Evolutionary conservation across 2,113 vertebrate genomes (phyloP).

Genomic region (Spea multiplicata): DNA sequence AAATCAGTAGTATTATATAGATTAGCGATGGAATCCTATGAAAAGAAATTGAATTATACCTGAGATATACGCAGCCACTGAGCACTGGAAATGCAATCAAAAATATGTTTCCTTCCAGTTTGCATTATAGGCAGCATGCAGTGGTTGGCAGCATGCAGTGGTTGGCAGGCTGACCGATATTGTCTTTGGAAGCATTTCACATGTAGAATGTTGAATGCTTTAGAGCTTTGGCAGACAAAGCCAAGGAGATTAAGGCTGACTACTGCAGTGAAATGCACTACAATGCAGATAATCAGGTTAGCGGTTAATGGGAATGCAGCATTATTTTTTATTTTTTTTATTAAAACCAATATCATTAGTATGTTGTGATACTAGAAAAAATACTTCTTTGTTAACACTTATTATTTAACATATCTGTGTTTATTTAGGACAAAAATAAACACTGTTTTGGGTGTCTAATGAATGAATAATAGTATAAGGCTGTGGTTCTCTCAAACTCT

Average conservation of each 20-base stretch:
- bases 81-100: not conserved
- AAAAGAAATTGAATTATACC: not conserved
- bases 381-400: too few relatives aligned
- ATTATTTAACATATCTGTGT: too few relatives aligned
- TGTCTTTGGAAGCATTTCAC: constrained; percentile 1
- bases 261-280: not conserved
- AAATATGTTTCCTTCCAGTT: not conserved
- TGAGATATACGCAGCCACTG: not conserved
- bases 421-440: too few relatives aligned
- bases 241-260: not conserved
- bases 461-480: too few relatives aligned
- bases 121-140: not conserved
- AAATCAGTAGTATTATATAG: not conserved
- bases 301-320: constrained; percentile 18
- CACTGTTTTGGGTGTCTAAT: too few relatives aligned
- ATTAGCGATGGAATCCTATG: not conserved
- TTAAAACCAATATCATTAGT: not conserved
- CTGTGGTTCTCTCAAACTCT: too few relatives aligned
- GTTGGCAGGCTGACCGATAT: not conserved
- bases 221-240: not conserved
- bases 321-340: not conserved
- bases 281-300: constrained; percentile 4
- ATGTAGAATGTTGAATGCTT: not conserved
- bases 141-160: too few relatives aligned
- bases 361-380: not conserved